phyloP scores from a whole-genome alignment of 2,888 invertebrate genomes.

The Coelogynopora nodosa region DNA sequence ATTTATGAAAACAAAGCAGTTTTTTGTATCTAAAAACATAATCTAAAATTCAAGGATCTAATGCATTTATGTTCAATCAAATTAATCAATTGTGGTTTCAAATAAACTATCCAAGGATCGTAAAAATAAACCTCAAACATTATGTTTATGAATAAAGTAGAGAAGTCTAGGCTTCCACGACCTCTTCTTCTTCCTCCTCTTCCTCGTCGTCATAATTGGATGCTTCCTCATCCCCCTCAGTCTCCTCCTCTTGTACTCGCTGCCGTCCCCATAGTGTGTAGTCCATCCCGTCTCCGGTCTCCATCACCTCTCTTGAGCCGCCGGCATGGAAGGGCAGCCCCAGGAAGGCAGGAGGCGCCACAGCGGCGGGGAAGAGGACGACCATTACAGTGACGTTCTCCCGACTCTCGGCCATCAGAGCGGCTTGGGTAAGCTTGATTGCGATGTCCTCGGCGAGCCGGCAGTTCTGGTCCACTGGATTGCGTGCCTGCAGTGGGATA shows the following conservation, averaged over 20 bases:
- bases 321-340: too few relatives aligned
- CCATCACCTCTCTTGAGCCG: neutral
- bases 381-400: conserved; percentile 58
- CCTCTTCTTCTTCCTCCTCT: neutral
- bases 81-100: neutral
- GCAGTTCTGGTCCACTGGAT: neutral
- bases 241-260: too few relatives aligned
- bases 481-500: neutral
- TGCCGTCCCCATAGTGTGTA: too few relatives aligned
- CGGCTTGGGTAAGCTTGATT: conserved; percentile 57
- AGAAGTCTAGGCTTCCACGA: neutral
- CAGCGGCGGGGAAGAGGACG: conserved; percentile 53
- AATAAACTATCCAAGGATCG: neutral
- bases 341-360: neutral
- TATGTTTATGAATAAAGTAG: neutral
- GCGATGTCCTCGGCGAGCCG: conserved; percentile 52
- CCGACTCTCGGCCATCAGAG: conserved; percentile 56
- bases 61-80: too few relatives aligned
- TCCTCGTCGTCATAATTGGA: neutral
- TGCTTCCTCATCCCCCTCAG: neutral
- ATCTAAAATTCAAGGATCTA: too few relatives aligned
- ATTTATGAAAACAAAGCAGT: too few relatives aligned
- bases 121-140: neutral
- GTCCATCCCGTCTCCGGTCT: neutral
- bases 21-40: too few relatives aligned